These are phyloP conservation scores for Scaptomyza graminum DNA, from an alignment of 1,140 invertebrate species.

Conservation along the genomic window DNA sequence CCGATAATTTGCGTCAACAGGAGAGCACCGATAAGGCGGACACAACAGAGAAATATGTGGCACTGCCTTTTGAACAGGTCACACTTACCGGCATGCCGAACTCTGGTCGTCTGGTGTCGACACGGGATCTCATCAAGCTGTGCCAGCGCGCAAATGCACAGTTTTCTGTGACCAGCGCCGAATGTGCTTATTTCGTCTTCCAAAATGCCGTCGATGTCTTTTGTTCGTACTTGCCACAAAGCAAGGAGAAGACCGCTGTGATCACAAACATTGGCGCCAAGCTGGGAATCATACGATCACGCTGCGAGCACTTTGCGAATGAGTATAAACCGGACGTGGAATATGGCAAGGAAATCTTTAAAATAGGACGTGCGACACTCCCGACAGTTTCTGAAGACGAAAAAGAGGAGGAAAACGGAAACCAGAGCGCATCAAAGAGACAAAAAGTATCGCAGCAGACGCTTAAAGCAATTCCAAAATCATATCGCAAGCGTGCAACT, in stretches of 20 bases:
- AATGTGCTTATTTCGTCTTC: conserved; percentile 90
- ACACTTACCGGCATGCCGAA: conserved; percentile 51
- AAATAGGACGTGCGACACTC: conserved; percentile 86
- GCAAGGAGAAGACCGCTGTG: conserved; percentile 87
- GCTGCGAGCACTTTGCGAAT: conserved; percentile 92
- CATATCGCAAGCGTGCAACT: conserved; percentile 84
- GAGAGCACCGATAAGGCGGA: conserved; percentile 69
- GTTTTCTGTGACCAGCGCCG: conserved; percentile 90
- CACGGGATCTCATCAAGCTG: conserved; percentile 97
- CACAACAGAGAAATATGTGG: conserved; percentile 66
- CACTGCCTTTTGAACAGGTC: conserved; percentile 70
- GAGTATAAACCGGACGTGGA: conserved; percentile 91
- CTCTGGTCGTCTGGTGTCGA: conserved; percentile 88
- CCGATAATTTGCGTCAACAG: conserved; percentile 84
- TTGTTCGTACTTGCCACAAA: conserved; percentile 85
- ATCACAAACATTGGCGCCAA: conserved; percentile 91
- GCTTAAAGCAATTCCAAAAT: conserved; percentile 31
- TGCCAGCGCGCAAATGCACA: conserved; percentile 90
- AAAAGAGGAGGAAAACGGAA: conserved; percentile 13
- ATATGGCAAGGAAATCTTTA: conserved; percentile 79
- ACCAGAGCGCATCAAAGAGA: conserved; percentile 44
- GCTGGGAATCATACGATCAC: conserved; percentile 92
- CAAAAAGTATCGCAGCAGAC: conserved; percentile 55
- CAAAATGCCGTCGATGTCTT: conserved; percentile 97
- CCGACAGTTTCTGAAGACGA: conserved; percentile 55